Conservation (phyloP, 2,888 invertebrate genomes). For the Drosophila cognata region DNA sequence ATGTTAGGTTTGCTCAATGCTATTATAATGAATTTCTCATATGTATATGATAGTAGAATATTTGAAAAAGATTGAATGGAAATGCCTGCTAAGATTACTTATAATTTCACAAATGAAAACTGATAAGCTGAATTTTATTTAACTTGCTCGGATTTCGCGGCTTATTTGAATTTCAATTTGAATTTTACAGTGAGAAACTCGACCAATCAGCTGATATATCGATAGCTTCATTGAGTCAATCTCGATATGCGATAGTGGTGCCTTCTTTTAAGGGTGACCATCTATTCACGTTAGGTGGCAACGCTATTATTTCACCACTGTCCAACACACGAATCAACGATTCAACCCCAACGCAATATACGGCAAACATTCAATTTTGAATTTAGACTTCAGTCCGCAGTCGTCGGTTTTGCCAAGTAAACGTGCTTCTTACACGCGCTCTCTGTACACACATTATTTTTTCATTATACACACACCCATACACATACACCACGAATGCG, state of each 20-base stretch:
- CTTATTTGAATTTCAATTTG: background rate
- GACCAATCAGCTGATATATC: background rate
- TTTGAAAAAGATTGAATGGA: background rate
- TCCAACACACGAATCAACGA: conserved; percentile 42
- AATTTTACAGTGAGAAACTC: background rate
- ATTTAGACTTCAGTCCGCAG: conserved; percentile 69
- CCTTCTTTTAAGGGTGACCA: conserved; percentile 31
- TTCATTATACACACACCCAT: conserved; percentile 33
- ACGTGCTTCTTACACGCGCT: conserved; percentile 76
- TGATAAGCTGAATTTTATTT: background rate
- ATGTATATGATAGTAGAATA: background rate
- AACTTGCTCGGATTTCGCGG: background rate
- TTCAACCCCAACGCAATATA: conserved; percentile 34
- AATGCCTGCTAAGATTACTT: conserved; percentile 12
- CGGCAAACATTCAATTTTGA: conserved; percentile 37
- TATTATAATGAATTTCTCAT: background rate
- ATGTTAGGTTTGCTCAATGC: conserved; percentile 20
- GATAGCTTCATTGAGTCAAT: background rate
- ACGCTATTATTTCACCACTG: background rate
- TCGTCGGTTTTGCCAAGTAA: conserved; percentile 81
- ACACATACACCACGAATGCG: conserved; percentile 50
- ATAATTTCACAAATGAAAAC: background rate
- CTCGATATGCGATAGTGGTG: background rate
- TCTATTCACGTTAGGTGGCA: conserved; percentile 22
- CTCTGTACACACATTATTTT: conserved; percentile 36